Percentiles rank a stretch among this genome's conserved stretches.
Evolutionary conservation across 2,888 invertebrate species (phyloP).

Genomic region (Lymantria monacha): DNA sequence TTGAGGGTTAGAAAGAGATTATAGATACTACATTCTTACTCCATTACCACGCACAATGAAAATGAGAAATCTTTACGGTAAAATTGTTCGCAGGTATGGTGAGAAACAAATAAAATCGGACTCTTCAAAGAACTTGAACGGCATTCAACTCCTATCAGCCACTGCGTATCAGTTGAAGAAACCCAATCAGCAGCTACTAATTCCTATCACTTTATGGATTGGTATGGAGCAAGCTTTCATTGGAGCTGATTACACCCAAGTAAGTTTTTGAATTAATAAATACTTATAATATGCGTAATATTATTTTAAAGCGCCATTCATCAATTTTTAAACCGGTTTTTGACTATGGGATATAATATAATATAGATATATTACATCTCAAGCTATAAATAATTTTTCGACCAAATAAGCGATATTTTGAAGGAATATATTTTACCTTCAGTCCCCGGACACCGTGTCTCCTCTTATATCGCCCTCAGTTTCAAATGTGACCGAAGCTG

Average conservation of each 20-base stretch:
- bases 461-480: no score
- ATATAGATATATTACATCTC: no score
- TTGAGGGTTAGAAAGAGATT: no score
- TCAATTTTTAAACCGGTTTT: no score
- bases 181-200: slow-evolving; percentile 94
- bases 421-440: no score
- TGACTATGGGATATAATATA: no score
- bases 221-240: slow-evolving; percentile 99
- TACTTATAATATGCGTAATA: not conserved
- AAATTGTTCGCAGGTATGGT: slow-evolving; percentile 84
- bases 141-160: slow-evolving; percentile 91
- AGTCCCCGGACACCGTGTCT: no score
- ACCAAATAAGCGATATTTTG: no score
- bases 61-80: not conserved
- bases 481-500: no score
- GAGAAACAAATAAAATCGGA: slow-evolving; percentile 91
- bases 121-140: slow-evolving; percentile 87
- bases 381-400: no score
- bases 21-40: not conserved
- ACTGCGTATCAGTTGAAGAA: slow-evolving; percentile 95
- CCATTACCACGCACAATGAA: not conserved
- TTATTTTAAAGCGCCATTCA: no score
- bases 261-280: slow-evolving; percentile 41
- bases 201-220: slow-evolving; percentile 97
- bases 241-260: slow-evolving; percentile 94